Percentiles rank a stretch among this genome's conserved stretches.
phyloP scores from a whole-genome alignment of 1,140 invertebrate species.

The Drosophila miranda region DNA sequence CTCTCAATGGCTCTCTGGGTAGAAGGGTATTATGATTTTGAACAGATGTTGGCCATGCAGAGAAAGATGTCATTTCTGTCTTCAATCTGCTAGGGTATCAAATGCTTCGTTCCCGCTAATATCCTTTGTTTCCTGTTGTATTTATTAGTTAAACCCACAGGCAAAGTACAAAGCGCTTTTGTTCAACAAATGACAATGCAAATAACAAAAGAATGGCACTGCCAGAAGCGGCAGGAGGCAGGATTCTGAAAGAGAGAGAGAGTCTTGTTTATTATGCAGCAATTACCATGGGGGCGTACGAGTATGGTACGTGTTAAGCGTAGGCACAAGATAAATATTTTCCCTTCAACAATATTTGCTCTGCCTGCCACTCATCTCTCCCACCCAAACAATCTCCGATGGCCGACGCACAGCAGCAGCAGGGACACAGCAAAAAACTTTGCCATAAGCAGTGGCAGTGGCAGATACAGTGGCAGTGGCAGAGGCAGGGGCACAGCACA shows the following conservation, averaged over 20 bases:
- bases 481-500: too few species aligned
- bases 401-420: not conserved
- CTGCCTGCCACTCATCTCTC: constrained; percentile 18
- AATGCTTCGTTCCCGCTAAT: not conserved
- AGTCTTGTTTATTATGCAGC: constrained; percentile 71
- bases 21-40: too few species aligned
- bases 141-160: constrained; percentile 75
- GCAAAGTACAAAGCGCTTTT: constrained; percentile 60
- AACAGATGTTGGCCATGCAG: not conserved
- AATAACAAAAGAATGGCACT: constrained; percentile 56
- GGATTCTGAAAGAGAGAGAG: not conserved
- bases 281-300: constrained; percentile 74
- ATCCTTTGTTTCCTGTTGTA: constrained; percentile 29
- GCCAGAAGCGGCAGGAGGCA: constrained; percentile 9
- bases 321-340: constrained; percentile 69
- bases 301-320: constrained; percentile 65
- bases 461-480: too few species aligned
- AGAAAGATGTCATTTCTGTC: not conserved
- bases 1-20: too few species aligned
- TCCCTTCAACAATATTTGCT: constrained; percentile 64
- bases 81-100: too few species aligned
- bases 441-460: constrained; percentile 33
- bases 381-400: not conserved
- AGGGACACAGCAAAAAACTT: constrained; percentile 43
- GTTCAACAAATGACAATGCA: constrained; percentile 76